Evolutionary conservation across 2,888 invertebrate species (phyloP).

Genomic region (Conistra vaccinii): DNA sequence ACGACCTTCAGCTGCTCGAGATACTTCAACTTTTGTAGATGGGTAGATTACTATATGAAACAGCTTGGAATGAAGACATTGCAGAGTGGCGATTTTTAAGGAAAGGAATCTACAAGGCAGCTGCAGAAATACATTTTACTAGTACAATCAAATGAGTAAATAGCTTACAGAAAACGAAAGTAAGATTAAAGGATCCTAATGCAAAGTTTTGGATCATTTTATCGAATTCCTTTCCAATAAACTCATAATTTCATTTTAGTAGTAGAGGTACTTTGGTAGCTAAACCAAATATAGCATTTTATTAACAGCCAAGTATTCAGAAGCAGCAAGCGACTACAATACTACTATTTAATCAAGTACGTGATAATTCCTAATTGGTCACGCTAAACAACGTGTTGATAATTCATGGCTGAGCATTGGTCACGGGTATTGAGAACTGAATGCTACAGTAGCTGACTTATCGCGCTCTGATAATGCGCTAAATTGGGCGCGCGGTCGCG

Average conservation of each 20-base stretch:
- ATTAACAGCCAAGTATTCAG: background rate
- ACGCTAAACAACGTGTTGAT: slow-evolving; percentile 13
- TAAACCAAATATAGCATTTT: background rate
- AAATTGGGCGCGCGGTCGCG: slow-evolving; percentile 34
- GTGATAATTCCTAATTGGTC: background rate
- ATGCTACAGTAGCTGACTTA: slow-evolving; percentile 16
- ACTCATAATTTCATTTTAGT: background rate
- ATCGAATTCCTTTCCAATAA: background rate
- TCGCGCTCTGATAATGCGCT: slow-evolving; percentile 51
- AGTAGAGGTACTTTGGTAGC: too few species aligned
- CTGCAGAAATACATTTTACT: background rate
- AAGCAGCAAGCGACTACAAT: background rate
- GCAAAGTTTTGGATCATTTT: background rate
- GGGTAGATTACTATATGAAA: background rate
- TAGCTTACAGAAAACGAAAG: background rate
- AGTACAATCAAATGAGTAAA: too few species aligned
- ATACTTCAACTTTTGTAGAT: background rate
- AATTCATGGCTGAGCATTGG: slow-evolving; percentile 19
- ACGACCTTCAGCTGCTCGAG: slow-evolving; percentile 17
- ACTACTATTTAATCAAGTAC: slow-evolving; percentile 2
- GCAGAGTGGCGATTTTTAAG: background rate
- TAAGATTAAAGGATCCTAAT: background rate
- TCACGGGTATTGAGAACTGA: slow-evolving; percentile 31
- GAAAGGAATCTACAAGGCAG: too few species aligned
- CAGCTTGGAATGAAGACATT: background rate